These are phyloP conservation scores for Eutolmus rufibarbis DNA, from an alignment of 2,888 invertebrate genomes.

Conservation along the genomic window DNA sequence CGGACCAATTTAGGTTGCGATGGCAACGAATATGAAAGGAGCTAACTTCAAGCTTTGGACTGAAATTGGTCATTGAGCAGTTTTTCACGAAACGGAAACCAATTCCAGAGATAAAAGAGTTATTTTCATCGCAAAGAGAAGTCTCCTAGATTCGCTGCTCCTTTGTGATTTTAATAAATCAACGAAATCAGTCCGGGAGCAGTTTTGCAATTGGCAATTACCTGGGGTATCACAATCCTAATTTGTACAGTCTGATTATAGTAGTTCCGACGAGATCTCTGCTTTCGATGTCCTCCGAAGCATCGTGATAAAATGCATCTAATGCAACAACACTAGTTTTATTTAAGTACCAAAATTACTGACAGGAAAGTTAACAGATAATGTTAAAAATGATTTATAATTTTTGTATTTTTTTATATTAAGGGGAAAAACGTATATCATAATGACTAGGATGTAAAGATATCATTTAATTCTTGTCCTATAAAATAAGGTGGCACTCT, in stretches of 20 bases:
- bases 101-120: conserved; percentile 25
- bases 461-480: neutral
- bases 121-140: neutral
- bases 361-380: conserved; percentile 4
- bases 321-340: neutral
- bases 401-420: conserved; percentile 3
- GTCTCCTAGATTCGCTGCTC: neutral
- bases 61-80: neutral
- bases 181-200: conserved; percentile 1
- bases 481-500: neutral
- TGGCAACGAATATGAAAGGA: neutral
- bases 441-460: neutral
- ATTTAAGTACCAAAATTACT: neutral
- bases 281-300: neutral
- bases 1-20: neutral
- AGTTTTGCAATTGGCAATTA: neutral
- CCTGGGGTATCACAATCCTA: neutral
- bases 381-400: neutral
- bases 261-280: neutral
- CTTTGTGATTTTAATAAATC: conserved; percentile 29
- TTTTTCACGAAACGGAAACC: conserved; percentile 18
- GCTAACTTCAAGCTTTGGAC: neutral
- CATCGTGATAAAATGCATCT: neutral
- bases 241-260: neutral
- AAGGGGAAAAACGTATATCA: neutral